Evolutionary conservation across 2,113 vertebrate species (phyloP), one percentile per base, ranked within the genome.

Genomic region (Neogale vison): DNA sequence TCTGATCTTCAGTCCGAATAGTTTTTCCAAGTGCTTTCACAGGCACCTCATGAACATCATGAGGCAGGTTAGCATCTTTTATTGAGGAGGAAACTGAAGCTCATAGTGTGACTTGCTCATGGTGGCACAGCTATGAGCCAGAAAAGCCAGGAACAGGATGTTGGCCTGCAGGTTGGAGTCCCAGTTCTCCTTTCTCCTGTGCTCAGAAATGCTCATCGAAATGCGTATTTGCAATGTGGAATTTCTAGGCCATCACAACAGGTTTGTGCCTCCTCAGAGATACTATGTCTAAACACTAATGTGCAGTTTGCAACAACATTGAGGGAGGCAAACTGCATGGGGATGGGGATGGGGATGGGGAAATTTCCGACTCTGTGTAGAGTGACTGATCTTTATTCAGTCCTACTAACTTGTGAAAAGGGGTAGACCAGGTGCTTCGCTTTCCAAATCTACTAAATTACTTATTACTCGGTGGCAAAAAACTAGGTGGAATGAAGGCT

Each of bases 391-490:
- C 47, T 95, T 81, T 83, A 65, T 39, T 26, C 18, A 63, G 47
- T 15, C 15, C 45, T 80, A 52, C 15, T 17, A 61, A 52, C 79
- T 36, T 93, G 55, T 79, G 8, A 90, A 90, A 83, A 12, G 18
- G 39, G 72, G 7, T 52, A 47, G n/a, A 42, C 1, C 4, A 77
- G 36, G 7, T n/a, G 26, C 15, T 76, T 93, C 57, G 26, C 89
- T 93, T 96, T 69, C 24, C 36, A 92, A 79, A 80, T 63, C 18
- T 85, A 42, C 61, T 26, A n/a, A 95, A 65, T 69, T 90, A 50
- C n/a, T 79, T 89, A 88, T 12, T 83, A 88, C n/a, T 65, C 82
- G 11, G 55, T 79, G 36, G 31, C 29, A 92, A 92, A 50, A 7
- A 4, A 12, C 45, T 82, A 52, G 36, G n/a, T 96, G 47, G 74